Percentiles rank a stretch among this genome's conserved stretches.
phyloP scores from a whole-genome alignment of 2,888 invertebrate genomes.

The Nemurella pictetii region DNA sequence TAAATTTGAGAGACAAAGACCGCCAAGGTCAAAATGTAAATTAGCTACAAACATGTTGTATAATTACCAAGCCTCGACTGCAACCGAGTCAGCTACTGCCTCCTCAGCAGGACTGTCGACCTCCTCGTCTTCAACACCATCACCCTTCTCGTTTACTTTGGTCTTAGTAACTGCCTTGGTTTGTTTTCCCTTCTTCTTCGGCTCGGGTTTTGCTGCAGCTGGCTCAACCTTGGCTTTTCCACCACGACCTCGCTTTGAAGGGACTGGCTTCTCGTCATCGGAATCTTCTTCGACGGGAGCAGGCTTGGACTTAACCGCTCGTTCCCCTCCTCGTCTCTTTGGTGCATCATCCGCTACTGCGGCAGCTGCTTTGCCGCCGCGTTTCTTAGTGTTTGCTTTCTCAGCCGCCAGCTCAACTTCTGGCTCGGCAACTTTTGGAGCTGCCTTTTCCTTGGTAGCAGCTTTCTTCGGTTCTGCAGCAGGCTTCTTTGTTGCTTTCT shows the following conservation, averaged over 20 bases:
- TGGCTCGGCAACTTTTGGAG: neutral
- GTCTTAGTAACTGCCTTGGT: neutral
- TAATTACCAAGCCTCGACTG: constrained; percentile 37
- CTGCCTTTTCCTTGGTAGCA: neutral
- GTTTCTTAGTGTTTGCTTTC: constrained; percentile 6
- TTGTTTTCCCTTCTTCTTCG: neutral
- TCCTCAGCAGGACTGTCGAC: constrained; percentile 4
- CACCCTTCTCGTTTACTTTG: constrained; percentile 25
- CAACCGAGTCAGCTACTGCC: neutral
- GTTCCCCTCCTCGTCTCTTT: constrained; percentile 4
- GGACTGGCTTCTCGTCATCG: constrained; percentile 20
- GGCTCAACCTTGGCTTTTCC: neutral
- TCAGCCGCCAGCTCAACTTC: neutral
- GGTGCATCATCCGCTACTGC: neutral
- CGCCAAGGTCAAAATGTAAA: neutral
- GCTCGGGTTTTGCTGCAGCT: neutral
- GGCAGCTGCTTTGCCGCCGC: neutral
- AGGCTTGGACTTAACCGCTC: constrained; percentile 9
- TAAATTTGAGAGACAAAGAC: neutral
- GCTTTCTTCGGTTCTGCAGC: constrained; percentile 14
- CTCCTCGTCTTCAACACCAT: neutral
- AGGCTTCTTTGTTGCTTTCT: neutral
- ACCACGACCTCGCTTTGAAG: constrained; percentile 6
- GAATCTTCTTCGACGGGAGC: neutral
- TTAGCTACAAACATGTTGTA: neutral